These are phyloP conservation scores for Acrocephalus kingi DNA, from an alignment of 2,113 vertebrate genomes.

Conservation along the genomic window DNA sequence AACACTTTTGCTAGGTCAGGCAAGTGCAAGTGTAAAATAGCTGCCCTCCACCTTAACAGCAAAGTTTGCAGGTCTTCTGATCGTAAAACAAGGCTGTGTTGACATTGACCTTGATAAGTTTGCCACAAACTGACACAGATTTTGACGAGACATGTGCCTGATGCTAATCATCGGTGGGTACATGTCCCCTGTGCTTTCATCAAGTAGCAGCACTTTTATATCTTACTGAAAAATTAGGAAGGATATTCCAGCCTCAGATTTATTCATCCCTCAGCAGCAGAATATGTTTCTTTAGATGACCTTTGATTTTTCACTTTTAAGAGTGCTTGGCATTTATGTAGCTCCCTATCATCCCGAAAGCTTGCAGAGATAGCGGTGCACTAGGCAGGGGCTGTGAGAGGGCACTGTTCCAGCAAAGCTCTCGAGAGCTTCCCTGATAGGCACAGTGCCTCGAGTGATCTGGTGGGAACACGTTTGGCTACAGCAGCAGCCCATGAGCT, in stretches of 20 bases:
- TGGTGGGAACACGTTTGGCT: neutral
- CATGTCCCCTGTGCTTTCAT: neutral
- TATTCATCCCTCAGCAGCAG: neutral
- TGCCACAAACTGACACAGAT: neutral
- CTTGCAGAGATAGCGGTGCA: neutral
- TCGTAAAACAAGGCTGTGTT: neutral
- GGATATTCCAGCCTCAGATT: neutral
- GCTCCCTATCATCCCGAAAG: neutral
- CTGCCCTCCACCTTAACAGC: neutral
- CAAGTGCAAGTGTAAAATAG: neutral
- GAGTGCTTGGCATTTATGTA: constrained; percentile 1
- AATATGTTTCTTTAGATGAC: constrained; percentile 22
- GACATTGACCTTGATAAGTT: neutral
- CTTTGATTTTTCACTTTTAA: constrained; percentile 25
- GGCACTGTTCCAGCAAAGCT: neutral
- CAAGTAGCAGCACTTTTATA: neutral
- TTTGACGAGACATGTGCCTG: neutral
- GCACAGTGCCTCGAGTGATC: neutral
- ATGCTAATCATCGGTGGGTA: neutral
- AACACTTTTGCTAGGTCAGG: neutral
- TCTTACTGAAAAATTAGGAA: neutral
- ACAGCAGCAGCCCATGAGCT: neutral
- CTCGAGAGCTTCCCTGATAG: neutral
- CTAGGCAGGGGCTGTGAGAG: neutral
- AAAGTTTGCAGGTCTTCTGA: neutral